A percentile compares a stretch with the other conserved stretches of the same genome.
Conservation (phyloP, 2,113 vertebrate species). For the Nerophis lumbriciformis region DNA sequence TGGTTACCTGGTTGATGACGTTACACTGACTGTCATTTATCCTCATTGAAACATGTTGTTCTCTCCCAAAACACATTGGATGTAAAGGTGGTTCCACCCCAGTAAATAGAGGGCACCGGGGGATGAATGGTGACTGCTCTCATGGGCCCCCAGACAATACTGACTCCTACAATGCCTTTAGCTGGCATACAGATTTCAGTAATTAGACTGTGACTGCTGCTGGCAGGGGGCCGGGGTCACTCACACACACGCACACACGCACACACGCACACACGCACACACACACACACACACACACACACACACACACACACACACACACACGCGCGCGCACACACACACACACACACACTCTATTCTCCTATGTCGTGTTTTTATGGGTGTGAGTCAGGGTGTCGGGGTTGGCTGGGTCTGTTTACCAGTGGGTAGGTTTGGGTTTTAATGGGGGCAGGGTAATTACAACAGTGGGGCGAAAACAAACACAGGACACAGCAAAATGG, state of each 20-base stretch:
- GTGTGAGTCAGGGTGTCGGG: constrained; percentile 61
- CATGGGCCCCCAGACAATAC: constrained; percentile 61
- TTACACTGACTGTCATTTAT: constrained; percentile 43
- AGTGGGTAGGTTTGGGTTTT: constrained; percentile 51
- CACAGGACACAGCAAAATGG: constrained; percentile 59
- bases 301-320: constrained; percentile 11
- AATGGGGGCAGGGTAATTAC: constrained; percentile 60
- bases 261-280: constrained; percentile 14
- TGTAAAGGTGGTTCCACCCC: constrained; percentile 60
- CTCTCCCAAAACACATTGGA: constrained; percentile 50
- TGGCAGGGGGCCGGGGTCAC: constrained; percentile 67
- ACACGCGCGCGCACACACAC: constrained; percentile 17
- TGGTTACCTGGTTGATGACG: constrained; percentile 28
- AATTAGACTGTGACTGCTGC: constrained; percentile 73
- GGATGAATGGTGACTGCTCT: constrained; percentile 61
- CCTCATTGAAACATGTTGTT: constrained; percentile 45
- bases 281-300: constrained; percentile 17
- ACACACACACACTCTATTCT: constrained; percentile 23
- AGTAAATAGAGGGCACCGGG: constrained; percentile 59
- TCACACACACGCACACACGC: constrained; percentile 18
- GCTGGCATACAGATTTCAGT: constrained; percentile 68
- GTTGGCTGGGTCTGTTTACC: constrained; percentile 64
- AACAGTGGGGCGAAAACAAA: constrained; percentile 68
- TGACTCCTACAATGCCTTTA: constrained; percentile 68
- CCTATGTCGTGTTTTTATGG: constrained; percentile 57